phyloP scores from a whole-genome alignment of 2,888 invertebrate species.

The Trichopoda pennipes region DNA sequence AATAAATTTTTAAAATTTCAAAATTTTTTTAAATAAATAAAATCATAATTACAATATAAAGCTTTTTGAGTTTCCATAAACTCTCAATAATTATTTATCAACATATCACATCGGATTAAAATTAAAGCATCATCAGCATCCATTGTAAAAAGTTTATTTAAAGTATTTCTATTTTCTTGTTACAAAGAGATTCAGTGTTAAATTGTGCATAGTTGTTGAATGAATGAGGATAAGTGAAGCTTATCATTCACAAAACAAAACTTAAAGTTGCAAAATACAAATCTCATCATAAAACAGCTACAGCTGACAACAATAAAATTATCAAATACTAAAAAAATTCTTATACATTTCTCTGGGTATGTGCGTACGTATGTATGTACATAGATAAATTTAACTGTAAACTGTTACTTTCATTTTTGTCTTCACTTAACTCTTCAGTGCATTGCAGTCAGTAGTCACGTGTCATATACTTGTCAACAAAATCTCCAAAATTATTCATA shows the following conservation, averaged over 20 bases:
- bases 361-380: too few species aligned
- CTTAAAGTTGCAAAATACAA: constrained; percentile 47
- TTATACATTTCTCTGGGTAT: not conserved
- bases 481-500: constrained; percentile 27
- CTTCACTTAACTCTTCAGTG: constrained; percentile 26
- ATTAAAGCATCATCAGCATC: constrained; percentile 46
- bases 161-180: constrained; percentile 48
- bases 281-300: constrained; percentile 33
- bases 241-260: constrained; percentile 54
- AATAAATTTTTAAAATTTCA: too few species aligned
- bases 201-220: constrained; percentile 53
- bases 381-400: not conserved
- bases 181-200: constrained; percentile 36
- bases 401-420: constrained; percentile 26
- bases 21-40: too few species aligned
- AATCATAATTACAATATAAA: not conserved
- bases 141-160: constrained; percentile 36
- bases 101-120: constrained; percentile 18
- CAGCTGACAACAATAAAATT: constrained; percentile 35
- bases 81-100: not conserved
- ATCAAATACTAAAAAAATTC: constrained; percentile 16
- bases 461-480: constrained; percentile 47
- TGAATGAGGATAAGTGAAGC: constrained; percentile 46
- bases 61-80: not conserved
- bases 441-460: constrained; percentile 43